Evolutionary conservation across 1,140 invertebrate genomes (phyloP), one percentile per base, ranked within the genome.

Genomic region (Manduca sexta): DNA sequence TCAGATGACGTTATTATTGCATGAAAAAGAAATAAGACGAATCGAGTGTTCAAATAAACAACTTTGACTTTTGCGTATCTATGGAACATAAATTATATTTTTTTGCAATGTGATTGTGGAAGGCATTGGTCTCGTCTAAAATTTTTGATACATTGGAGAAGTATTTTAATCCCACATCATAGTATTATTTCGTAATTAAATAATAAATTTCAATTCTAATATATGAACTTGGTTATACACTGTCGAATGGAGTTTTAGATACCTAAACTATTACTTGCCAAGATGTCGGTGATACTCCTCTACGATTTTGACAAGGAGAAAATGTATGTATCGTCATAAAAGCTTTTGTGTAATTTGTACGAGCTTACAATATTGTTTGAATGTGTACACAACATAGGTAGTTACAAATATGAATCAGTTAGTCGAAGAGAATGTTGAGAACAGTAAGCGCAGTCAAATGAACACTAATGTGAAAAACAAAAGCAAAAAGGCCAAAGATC

Each of bases 71-170:
- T 35, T 14, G 13, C 1, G 13, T 35, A 4, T 11, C 7, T n/a
- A 4, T 35, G 50, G 29, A 52, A 52, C 33, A 31, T 43, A 7
- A 41, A 17, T 21, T 15, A 38, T 50, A 52, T 34, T 40, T 74
- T 79, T 82, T 84, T 84, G 75, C 75, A 84, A 84, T 84, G 81
- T 81, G 77, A 79, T 79, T 77, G 76, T 76, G 67, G 72, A 74
- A 75, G 69, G 62, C 64, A 65, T 72, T 58, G 52, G 54, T 67
- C 61, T 63, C 67, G 46, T 68, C 47, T 52, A 57, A 77, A 70
- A 70, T 71, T 74, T 71, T 49, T 57, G 53, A 59, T 64, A 74
- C 64, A 68, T 69, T 64, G 60, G 63, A 64, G 49, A 62, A 67
- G 57, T 75, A 72, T 76, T 77, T 73, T 73, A n/a, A n/a, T n/a